Base-by-base conservation (phyloP, 2,888 invertebrate species). In the Lithosia quadra region DNA sequence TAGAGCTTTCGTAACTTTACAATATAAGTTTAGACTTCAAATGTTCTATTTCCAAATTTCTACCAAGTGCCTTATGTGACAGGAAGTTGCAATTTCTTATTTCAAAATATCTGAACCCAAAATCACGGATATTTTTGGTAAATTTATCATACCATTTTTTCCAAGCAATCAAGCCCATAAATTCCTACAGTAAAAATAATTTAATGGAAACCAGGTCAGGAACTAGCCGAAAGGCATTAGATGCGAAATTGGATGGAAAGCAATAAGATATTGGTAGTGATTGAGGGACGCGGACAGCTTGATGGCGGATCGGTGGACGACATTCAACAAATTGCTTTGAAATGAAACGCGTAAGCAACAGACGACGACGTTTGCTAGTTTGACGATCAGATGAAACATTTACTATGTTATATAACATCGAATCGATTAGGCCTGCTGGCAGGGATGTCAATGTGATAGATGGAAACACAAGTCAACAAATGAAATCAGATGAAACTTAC, bases 181-280 rank as follows among this genome's bases (percentile, higher is more conserved):
- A 66, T 63, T 58, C 49, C 36, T 62, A 53, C 28, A 55, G 28
- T 49, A 69, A 64, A 53, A 59, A 64, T 61, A 57, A 67, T 63
- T n/a, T 13, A 34, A 63, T 28, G 65, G 34, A 59, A 78, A 74
- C 43, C 61, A 73, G 72, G 71, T 73, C 77, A 74, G 62, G 43
- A 77, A 76, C 79, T 80, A 79, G 76, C 76, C 71, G 69, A 76
- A 71, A 77, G 74, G 81, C 77, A 79, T 80, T 79, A 80, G 68
- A 72, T 61, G 69, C 66, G 76, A 79, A 76, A 80, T 81, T 81
- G 78, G 71, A 81, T 76, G 77, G 75, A 79, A 79, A 78, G 76
- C 78, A 83, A 84, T 84, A 84, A 82, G 80, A 80, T 82, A 83
- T 83, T 63, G 77, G 74, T 78, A 70, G 67, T 74, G 76, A 81